These are phyloP conservation scores for Lycocorax pyrrhopterus DNA, from an alignment of 2,113 vertebrate genomes.

Conservation along the genomic window DNA sequence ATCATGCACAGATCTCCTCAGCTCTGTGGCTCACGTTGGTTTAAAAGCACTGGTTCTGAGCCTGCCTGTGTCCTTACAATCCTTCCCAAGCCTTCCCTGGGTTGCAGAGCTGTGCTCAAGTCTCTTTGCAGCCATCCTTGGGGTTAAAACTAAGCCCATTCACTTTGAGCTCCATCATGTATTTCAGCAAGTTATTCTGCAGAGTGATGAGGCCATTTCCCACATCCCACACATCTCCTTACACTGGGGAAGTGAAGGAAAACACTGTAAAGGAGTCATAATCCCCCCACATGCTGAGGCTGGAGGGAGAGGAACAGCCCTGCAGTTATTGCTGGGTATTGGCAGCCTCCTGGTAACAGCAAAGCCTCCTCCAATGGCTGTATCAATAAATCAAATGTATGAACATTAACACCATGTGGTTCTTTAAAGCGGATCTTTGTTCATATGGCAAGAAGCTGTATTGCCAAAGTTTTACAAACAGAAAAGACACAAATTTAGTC, in stretches of 20 bases:
- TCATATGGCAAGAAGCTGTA: not conserved
- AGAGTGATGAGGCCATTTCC: not conserved
- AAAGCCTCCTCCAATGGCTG: not conserved
- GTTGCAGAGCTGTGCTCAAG: not conserved
- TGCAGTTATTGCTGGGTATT: not conserved
- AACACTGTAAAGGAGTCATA: not conserved
- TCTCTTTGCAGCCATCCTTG: not conserved
- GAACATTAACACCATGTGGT: not conserved
- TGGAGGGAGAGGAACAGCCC: not conserved
- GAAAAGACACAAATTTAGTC: not conserved
- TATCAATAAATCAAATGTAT: not conserved
- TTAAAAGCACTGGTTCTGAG: not conserved
- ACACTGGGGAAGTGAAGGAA: not conserved
- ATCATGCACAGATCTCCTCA: not conserved
- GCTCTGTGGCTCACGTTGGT: not conserved
- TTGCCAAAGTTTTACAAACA: not conserved
- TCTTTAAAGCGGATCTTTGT: not conserved
- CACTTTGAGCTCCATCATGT: not conserved
- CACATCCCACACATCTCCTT: not conserved
- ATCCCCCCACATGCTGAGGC: not conserved
- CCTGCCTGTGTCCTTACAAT: not conserved
- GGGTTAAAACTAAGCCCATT: not conserved
- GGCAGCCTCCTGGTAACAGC: not conserved
- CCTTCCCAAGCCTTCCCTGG: not conserved
- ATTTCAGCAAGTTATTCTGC: not conserved